These are phyloP conservation scores for Leptinotarsa tumamoca DNA, from an alignment of 2,888 invertebrate species.

Conservation along the genomic window DNA sequence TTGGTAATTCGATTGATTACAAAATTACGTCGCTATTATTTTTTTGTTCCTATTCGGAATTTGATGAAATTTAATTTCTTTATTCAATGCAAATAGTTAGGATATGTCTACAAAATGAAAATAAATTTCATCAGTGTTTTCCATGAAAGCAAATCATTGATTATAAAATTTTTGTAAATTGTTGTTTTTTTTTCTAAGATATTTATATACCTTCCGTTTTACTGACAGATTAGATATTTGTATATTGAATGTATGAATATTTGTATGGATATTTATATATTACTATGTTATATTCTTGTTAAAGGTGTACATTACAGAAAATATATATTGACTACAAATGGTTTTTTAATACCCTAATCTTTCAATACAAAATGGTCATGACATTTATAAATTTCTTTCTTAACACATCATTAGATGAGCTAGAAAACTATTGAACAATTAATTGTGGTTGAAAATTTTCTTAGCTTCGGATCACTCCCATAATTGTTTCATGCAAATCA, in stretches of 20 bases:
- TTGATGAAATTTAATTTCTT: slow-evolving; percentile 48
- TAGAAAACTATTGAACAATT: too few species aligned
- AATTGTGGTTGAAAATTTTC: too few species aligned
- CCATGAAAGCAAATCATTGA: slow-evolving; percentile 58
- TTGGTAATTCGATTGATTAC: slow-evolving; percentile 2
- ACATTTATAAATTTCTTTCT: too few species aligned
- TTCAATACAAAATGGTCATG: background rate
- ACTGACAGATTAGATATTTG: slow-evolving; percentile 53
- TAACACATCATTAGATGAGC: too few species aligned
- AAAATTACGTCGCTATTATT: slow-evolving; percentile 20
- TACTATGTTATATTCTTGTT: slow-evolving; percentile 53
- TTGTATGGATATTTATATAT: slow-evolving; percentile 54
- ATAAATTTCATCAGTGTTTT: slow-evolving; percentile 57
- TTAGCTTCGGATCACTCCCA: too few species aligned
- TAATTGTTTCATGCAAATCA: too few species aligned
- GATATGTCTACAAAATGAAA: slow-evolving; percentile 33
- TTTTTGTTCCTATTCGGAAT: slow-evolving; percentile 52
- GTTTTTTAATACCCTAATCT: slow-evolving; percentile 25
- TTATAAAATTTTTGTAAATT: slow-evolving; percentile 42
- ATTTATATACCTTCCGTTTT: slow-evolving; percentile 33
- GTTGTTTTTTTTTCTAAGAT: slow-evolving; percentile 36
- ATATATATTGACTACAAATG: slow-evolving; percentile 50
- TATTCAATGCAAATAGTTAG: slow-evolving; percentile 46
- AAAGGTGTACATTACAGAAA: slow-evolving; percentile 54
- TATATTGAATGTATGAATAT: slow-evolving; percentile 54